Conservation (phyloP, 2,113 vertebrate species). For the Mystacornis crossleyi region DNA sequence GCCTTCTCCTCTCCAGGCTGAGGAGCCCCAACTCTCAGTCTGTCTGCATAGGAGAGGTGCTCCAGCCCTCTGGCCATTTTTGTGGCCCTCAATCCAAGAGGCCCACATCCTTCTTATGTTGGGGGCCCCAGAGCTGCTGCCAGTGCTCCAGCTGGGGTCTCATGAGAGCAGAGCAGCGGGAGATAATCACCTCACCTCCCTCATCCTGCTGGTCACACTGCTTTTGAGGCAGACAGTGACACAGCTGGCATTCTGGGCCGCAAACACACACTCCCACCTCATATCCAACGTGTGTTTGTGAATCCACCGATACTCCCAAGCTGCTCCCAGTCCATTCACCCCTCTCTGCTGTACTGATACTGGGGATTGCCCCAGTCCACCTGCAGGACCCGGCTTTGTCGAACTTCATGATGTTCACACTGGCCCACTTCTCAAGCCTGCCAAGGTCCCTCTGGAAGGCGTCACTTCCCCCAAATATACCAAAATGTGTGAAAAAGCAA, state of each 20-base stretch:
- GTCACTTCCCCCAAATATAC: not conserved
- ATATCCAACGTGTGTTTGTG: no score
- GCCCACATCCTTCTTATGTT: not conserved
- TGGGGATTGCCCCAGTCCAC: not conserved
- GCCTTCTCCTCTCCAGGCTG: not conserved
- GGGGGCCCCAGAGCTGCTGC: not conserved
- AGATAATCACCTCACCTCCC: not conserved
- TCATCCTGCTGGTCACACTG: rapidly evolving
- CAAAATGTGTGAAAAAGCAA: not conserved
- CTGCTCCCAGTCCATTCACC: not conserved
- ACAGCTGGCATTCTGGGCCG: not conserved
- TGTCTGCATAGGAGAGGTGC: not conserved
- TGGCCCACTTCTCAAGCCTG: not conserved
- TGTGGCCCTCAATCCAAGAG: not conserved
- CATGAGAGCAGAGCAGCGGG: no score
- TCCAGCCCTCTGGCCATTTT: not conserved
- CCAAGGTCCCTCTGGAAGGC: not conserved
- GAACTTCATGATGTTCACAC: not conserved
- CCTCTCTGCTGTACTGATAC: not conserved
- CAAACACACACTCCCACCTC: not conserved
- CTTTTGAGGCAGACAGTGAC: not conserved
- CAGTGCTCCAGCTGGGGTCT: not conserved
- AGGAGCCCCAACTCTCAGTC: not conserved
- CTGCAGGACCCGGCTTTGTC: not conserved
- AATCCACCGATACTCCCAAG: not conserved